Evolutionary conservation across 2,113 vertebrate genomes (phyloP).

Genomic region (cat (Felis catus)): F.catus_Fca126_mat1.0 CM031424.1:52151501-52152000

Average conservation of each 20-base stretch:
- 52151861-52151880: not conserved
- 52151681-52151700: not conserved
- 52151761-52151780: not conserved
- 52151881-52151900: not conserved
- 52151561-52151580: not conserved
- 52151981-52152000: not conserved
- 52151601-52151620: not conserved
- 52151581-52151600: not conserved
- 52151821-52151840: not conserved
- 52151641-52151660: not conserved
- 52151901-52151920: not conserved
- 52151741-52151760: not conserved
- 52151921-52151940: not conserved
- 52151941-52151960: not conserved
- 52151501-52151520: not conserved
- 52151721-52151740: not conserved
- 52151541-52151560: too few relatives aligned
- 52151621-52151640: not conserved
- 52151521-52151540: not conserved
- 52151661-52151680: not conserved
- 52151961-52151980: not conserved
- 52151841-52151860: not conserved
- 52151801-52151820: not conserved
- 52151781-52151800: not conserved
- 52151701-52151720: not conserved